Evolutionary conservation across 1,140 invertebrate species (phyloP), one percentile per base, ranked within the genome.

Genomic region (Drosophila grimshawi): DNA sequence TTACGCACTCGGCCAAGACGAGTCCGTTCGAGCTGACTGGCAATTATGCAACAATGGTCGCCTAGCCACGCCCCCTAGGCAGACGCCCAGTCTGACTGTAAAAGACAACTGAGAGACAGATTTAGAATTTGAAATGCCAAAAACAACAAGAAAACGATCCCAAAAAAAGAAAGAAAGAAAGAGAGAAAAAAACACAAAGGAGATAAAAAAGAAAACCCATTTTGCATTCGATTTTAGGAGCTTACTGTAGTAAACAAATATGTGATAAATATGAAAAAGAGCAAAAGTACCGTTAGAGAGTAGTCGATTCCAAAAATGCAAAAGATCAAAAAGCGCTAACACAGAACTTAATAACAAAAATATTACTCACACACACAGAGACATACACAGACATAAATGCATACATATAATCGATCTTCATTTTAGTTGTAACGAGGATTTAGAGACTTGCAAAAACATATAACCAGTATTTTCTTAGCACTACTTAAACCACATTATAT

Each of bases 11-110:
- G 72, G 79, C 78, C 11, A 92, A 92, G 55, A 92, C 91, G 49
- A 92, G 91, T 78, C 91, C 91, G 35, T 92, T 92, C 19, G 91
- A 92, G 59, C 73, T 92, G 61, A 91, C 91, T n/a, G 75, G 90
- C 45, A 92, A 89, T 45, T 92, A 91, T 65, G 88, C 91, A 41
- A 92, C 91, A 46, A 92, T 92, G 56, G 80, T 92, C 37, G 91
- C 91, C 51, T 92, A 90, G 71, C 11, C 8, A 5, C 33, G 7
- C 8, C 7, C 27, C 5, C 6, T 19, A 19, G 19, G 19, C 41
- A 8, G 3, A 2, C 33, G 7, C 30, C 43, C 11, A 52, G 52
- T 55, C 70, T 71, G 66, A 67, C 37, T 66, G 51, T 48, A 72
- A 78, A 90, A 79, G 76, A 86, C 79, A 80, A 48, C 32, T 19